A percentile compares a stretch with the other conserved stretches of the same genome.
Evolutionary conservation across 2,888 invertebrate genomes (phyloP).

Genomic region (Metalampra italica): DNA sequence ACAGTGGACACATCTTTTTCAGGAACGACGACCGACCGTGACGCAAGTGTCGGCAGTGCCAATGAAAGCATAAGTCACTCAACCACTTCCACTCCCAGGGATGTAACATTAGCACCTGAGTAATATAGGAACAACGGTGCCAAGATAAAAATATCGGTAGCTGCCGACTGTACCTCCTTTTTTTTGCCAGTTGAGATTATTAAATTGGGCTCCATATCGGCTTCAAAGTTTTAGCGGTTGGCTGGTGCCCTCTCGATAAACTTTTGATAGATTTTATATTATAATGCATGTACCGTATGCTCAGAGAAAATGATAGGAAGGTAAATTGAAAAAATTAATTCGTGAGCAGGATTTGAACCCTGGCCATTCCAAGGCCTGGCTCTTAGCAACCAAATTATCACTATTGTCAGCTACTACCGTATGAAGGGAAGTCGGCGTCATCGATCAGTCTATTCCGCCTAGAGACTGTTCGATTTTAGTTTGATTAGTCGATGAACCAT

Average conservation of each 20-base stretch:
- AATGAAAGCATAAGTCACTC: slow-evolving; percentile 37
- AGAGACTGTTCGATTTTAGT: too few species aligned
- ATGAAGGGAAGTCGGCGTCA: too few species aligned
- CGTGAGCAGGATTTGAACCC: too few species aligned
- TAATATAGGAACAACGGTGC: slow-evolving; percentile 24
- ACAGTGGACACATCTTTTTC: slow-evolving; percentile 43
- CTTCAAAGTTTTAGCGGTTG: slow-evolving; percentile 28
- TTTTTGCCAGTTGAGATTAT: slow-evolving; percentile 28
- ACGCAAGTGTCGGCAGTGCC: slow-evolving; percentile 41
- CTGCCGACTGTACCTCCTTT: slow-evolving; percentile 19
- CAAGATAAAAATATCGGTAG: slow-evolving; percentile 42
- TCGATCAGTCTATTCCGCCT: too few species aligned
- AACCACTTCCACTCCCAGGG: slow-evolving; percentile 24
- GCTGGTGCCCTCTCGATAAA: slow-evolving; percentile 52
- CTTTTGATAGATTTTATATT: slow-evolving; percentile 46
- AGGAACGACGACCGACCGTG: slow-evolving; percentile 60
- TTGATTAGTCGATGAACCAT: too few species aligned
- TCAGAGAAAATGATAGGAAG: too few species aligned
- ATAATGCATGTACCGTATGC: too few species aligned
- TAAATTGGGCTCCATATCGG: slow-evolving; percentile 39
- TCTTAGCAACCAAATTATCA: too few species aligned
- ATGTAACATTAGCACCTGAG: slow-evolving; percentile 21
- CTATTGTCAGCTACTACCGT: too few species aligned
- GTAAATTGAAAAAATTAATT: too few species aligned
- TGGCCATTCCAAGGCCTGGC: too few species aligned